phyloP scores from a whole-genome alignment of 2,888 invertebrate genomes.

The Drosophila prolongata region DNA sequence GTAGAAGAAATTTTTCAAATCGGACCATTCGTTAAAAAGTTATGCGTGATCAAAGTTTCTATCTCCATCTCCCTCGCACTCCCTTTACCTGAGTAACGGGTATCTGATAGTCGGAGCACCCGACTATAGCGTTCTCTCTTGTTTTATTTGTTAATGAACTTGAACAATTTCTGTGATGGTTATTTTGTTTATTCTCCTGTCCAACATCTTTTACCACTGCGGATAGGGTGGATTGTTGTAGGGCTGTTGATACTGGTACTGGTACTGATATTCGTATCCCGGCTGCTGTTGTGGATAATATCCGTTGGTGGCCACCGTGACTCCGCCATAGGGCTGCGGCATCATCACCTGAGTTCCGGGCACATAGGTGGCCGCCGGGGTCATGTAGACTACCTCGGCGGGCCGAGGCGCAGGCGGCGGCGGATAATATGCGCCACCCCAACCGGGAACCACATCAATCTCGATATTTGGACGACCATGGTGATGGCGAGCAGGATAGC shows the following conservation, averaged over 20 bases:
- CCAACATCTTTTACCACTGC: constrained; percentile 38
- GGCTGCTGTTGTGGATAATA: constrained; percentile 68
- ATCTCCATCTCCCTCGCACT: too few relatives aligned
- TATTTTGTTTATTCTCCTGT: background rate
- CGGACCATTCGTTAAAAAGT: too few relatives aligned
- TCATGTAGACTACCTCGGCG: constrained; percentile 69
- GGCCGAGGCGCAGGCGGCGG: constrained; percentile 62
- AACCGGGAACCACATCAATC: constrained; percentile 75
- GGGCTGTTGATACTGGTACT: constrained; percentile 38
- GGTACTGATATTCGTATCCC: constrained; percentile 58
- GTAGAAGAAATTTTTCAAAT: too few relatives aligned
- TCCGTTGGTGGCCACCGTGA: constrained; percentile 43
- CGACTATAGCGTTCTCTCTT: too few relatives aligned
- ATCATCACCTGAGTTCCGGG: constrained; percentile 55
- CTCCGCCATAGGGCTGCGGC: constrained; percentile 59
- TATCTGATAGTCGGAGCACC: too few relatives aligned
- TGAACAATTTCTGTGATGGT: background rate
- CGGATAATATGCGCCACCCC: constrained; percentile 71
- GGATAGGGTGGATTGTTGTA: constrained; percentile 63
- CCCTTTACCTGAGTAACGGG: too few relatives aligned
- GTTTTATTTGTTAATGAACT: constrained; percentile 8
- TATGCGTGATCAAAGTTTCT: too few relatives aligned
- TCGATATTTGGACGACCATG: constrained; percentile 78
- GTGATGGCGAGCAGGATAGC: constrained; percentile 71
- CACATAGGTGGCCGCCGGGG: constrained; percentile 54